Percentiles rank a stretch among this genome's conserved stretches.
Conservation (phyloP, 2,888 invertebrate species). For the Drosophila birchii region DNA sequence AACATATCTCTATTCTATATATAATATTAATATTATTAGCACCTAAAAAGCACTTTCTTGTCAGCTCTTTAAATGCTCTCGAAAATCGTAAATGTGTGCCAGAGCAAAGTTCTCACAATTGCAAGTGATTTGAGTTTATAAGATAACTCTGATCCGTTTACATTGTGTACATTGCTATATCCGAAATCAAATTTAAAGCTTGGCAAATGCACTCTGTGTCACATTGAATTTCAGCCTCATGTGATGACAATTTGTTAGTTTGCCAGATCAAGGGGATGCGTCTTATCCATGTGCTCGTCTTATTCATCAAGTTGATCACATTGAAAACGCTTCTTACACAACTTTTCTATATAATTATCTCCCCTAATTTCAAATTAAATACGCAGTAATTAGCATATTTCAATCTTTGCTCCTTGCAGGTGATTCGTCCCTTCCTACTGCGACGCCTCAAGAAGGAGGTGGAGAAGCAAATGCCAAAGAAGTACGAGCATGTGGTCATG, state of each 20-base stretch:
- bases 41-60: conserved; percentile 77
- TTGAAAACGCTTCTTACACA: conserved; percentile 54
- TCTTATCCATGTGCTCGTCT: conserved; percentile 65
- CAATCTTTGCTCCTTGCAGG: conserved; percentile 85
- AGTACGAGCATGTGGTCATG: conserved; percentile 97
- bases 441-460: conserved; percentile 97
- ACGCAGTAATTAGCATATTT: conserved; percentile 6
- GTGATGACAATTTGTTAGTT: conserved; percentile 74
- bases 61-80: conserved; percentile 52
- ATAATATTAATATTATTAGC: conserved; percentile 24
- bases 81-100: conserved; percentile 76
- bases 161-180: conserved; percentile 13
- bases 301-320: conserved; percentile 34
- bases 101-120: conserved; percentile 49
- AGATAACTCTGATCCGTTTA: conserved; percentile 41
- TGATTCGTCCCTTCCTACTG: conserved; percentile 96
- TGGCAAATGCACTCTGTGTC: conserved; percentile 74
- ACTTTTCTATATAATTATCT: no score
- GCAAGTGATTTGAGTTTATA: conserved; percentile 58
- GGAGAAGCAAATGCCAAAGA: conserved; percentile 98
- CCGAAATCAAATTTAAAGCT: not conserved
- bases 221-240: conserved; percentile 49
- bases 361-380: not conserved
- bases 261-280: conserved; percentile 63
- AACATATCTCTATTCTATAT: not conserved